A percentile compares a stretch with the other conserved stretches of the same genome.
Evolutionary conservation across 2,797 vertebrate species (phyloP).

Genomic region (Lepidocolaptes lacrymiger): DNA sequence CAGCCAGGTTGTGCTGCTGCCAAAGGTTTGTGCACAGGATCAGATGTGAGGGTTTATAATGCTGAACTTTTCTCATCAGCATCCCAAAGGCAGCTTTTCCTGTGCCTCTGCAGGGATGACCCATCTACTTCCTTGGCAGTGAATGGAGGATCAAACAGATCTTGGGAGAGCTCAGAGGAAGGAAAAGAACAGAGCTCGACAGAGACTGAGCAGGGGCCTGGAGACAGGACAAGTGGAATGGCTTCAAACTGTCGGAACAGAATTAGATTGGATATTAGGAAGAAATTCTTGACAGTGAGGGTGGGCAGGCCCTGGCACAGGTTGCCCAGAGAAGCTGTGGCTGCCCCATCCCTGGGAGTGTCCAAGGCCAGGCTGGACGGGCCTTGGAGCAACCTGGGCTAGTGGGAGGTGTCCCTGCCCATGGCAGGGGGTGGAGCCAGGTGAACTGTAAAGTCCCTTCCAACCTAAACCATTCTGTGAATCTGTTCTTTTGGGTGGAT

Average conservation of each 20-base stretch:
- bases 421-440: not conserved
- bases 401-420: not conserved
- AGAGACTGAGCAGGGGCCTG: not conserved
- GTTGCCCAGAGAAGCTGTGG: not conserved
- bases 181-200: not conserved
- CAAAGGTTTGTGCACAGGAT: not conserved
- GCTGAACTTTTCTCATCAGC: not conserved
- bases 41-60: not conserved
- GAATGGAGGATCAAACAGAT: not conserved
- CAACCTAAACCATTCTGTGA: not conserved
- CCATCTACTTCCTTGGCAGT: not conserved
- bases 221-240: not conserved
- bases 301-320: not conserved
- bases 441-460: not conserved
- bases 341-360: not conserved
- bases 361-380: not conserved
- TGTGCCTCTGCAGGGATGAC: not conserved
- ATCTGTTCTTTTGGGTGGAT: not conserved
- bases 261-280: not conserved
- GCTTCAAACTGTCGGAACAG: not conserved
- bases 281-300: not conserved
- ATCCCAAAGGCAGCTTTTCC: not conserved
- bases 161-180: not conserved
- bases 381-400: accelerated
- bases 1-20: not conserved